These are phyloP conservation scores for Cephonodes hylas DNA, from an alignment of 2,888 invertebrate genomes.

Conservation along the genomic window DNA sequence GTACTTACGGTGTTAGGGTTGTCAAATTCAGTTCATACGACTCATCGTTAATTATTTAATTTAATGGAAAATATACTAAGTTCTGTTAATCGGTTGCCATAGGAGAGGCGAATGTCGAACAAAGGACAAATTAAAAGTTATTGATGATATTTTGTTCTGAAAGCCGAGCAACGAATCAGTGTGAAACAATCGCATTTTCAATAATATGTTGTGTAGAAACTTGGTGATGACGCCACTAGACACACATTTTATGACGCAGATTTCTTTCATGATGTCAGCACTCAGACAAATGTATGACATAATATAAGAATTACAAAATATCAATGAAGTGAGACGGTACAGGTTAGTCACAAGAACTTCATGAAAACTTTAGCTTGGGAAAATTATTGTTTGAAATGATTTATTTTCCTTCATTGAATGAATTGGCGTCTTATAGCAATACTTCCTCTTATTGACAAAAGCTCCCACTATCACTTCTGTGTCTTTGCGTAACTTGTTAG, in stretches of 20 bases:
- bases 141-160: no score
- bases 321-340: no score
- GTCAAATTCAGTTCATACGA: background rate
- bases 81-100: no score
- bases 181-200: background rate
- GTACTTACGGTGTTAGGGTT: conserved; percentile 33
- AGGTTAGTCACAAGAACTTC: background rate
- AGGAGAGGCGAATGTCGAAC: no score
- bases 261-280: background rate
- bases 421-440: no score
- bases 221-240: background rate
- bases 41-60: background rate
- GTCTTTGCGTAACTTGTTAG: background rate
- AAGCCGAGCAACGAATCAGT: background rate
- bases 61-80: no score
- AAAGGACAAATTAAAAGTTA: no score
- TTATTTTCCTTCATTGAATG: no score
- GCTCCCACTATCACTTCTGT: no score
- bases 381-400: no score
- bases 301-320: background rate
- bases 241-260: background rate
- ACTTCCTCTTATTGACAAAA: no score
- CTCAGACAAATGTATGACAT: background rate
- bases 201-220: background rate
- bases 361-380: no score